Evolutionary conservation across 2,797 vertebrate species (phyloP).

Genomic region (Intellagama lesueurii): DNA sequence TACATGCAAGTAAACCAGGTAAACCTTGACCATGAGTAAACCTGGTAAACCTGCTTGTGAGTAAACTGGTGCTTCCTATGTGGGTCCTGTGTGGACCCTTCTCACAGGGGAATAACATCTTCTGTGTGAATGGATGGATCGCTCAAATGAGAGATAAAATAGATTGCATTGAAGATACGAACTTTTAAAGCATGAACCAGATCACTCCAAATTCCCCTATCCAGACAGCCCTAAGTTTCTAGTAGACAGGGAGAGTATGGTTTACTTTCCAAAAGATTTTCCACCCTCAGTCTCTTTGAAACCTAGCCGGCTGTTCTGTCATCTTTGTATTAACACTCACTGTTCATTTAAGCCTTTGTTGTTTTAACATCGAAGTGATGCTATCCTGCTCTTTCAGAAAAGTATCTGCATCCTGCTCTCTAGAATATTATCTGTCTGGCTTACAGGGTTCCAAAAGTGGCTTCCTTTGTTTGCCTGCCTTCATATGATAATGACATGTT

Average conservation of each 20-base stretch:
- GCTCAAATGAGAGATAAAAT: too few relatives aligned
- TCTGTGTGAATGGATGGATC: too few relatives aligned
- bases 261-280: conserved; percentile 54
- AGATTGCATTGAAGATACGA: too few relatives aligned
- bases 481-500: background rate
- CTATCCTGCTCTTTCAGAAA: conserved; percentile 13
- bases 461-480: rapidly evolving
- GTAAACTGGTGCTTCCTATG: too few relatives aligned
- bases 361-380: conserved; percentile 66
- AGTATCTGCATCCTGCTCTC: rapidly evolving
- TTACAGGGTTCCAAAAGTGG: rapidly evolving
- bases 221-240: background rate
- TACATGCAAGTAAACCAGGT: too few relatives aligned
- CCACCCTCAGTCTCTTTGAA: conserved; percentile 59
- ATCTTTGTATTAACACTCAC: conserved; percentile 51
- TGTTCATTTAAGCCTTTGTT: conserved; percentile 57
- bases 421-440: rapidly evolving
- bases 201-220: too few relatives aligned
- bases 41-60: too few relatives aligned
- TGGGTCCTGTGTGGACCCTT: too few relatives aligned
- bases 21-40: too few relatives aligned
- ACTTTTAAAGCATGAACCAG: too few relatives aligned
- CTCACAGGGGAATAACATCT: too few relatives aligned
- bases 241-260: conserved; percentile 2
- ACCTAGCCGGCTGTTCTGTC: conserved; percentile 48